These are phyloP conservation scores for Eidolon helvum DNA, from an alignment of 2,113 vertebrate species.

Conservation along the genomic window DNA sequence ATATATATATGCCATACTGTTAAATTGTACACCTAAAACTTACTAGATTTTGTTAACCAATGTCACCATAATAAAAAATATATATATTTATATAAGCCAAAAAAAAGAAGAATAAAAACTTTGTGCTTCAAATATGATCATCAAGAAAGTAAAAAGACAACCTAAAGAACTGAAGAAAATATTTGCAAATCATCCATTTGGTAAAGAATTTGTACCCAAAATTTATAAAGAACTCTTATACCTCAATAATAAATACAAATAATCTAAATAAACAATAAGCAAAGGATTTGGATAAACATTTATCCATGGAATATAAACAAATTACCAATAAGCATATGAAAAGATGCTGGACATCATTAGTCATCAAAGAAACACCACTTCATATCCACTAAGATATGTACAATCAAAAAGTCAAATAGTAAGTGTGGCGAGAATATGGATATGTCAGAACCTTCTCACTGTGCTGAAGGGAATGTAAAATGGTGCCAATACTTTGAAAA, in stretches of 20 bases:
- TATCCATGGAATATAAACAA: background rate
- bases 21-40: too few species aligned
- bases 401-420: background rate
- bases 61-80: too few species aligned
- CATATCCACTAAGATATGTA: background rate
- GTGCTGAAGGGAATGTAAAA: background rate
- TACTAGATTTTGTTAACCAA: too few species aligned
- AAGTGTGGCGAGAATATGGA: background rate
- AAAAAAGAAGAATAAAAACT: background rate
- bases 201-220: background rate
- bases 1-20: too few species aligned
- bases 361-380: background rate
- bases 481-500: background rate
- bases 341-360: background rate
- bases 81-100: too few species aligned
- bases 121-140: background rate
- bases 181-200: background rate
- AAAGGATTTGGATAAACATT: background rate
- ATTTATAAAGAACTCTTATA: background rate
- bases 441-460: background rate
- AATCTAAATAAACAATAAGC: background rate
- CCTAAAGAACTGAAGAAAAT: background rate
- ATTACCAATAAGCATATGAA: background rate
- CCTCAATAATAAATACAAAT: background rate
- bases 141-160: background rate